phyloP scores from a whole-genome alignment of 1,140 invertebrate genomes.

The Nomia melanderi region DNA sequence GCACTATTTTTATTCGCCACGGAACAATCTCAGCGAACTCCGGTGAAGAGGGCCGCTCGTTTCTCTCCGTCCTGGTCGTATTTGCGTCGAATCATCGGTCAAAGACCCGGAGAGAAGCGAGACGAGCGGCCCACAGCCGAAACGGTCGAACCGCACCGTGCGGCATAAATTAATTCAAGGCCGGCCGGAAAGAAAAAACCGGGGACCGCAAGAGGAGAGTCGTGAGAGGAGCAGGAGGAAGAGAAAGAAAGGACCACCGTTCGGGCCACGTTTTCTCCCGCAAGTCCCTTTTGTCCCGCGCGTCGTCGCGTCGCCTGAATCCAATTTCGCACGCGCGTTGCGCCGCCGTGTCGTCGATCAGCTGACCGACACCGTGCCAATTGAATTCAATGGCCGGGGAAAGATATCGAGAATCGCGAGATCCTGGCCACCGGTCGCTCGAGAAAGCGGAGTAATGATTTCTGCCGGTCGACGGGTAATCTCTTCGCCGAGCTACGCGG shows the following conservation, averaged over 20 bases:
- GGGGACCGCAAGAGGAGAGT: background rate
- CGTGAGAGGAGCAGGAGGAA: background rate
- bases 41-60: too few relatives aligned
- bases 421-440: background rate
- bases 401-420: background rate
- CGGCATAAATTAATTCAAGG: slow-evolving; percentile 46
- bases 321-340: slow-evolving; percentile 34
- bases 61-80: background rate
- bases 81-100: background rate
- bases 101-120: background rate
- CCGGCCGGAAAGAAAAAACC: background rate
- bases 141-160: background rate
- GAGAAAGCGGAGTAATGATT: background rate
- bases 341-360: slow-evolving; percentile 18
- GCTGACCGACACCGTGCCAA: slow-evolving; percentile 18
- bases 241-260: too few relatives aligned
- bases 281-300: background rate
- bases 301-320: too few relatives aligned
- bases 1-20: too few relatives aligned
- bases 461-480: background rate
- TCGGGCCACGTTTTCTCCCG: background rate
- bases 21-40: background rate
- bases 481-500: background rate
- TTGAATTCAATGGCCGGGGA: slow-evolving; percentile 29
- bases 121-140: background rate